Percentiles rank a stretch among this genome's conserved stretches.
Conservation (phyloP, 2,797 vertebrate genomes). For the Rhinella marina region DNA sequence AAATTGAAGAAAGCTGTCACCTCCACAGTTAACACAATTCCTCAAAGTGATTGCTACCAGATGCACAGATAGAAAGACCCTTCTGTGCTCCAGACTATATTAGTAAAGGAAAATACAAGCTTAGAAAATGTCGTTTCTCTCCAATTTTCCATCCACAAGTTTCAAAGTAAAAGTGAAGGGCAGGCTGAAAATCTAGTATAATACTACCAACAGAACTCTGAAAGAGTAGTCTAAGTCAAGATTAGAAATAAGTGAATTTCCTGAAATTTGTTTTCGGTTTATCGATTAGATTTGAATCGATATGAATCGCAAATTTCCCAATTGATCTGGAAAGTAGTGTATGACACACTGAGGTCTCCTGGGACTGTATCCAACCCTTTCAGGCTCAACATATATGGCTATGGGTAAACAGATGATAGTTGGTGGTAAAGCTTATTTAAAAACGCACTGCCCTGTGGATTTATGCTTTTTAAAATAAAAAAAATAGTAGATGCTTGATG, state of each 20-base stretch:
- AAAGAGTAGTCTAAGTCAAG: background rate
- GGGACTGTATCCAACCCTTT: no score
- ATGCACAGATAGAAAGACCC: conserved; percentile 33
- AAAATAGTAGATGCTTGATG: no score
- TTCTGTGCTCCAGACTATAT: conserved; percentile 48
- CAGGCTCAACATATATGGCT: no score
- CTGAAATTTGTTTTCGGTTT: no score
- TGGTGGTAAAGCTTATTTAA: no score
- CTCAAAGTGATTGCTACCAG: conserved; percentile 30
- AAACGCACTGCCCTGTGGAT: no score
- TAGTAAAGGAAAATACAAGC: conserved; percentile 29
- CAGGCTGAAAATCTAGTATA: background rate
- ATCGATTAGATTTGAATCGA: no score
- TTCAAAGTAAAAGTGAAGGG: conserved; percentile 60
- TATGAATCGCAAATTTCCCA: no score
- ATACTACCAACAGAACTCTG: background rate
- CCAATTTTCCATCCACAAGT: conserved; percentile 27
- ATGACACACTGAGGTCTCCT: no score
- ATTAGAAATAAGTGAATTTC: background rate
- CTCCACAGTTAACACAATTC: conserved; percentile 25
- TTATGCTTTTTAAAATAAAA: no score
- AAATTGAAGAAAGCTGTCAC: background rate
- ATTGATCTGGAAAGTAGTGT: no score
- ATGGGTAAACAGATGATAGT: no score
- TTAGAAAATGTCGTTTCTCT: conserved; percentile 23